Evolutionary conservation across 2,888 invertebrate species (phyloP).

Genomic region (Byasa hedistus): DNA sequence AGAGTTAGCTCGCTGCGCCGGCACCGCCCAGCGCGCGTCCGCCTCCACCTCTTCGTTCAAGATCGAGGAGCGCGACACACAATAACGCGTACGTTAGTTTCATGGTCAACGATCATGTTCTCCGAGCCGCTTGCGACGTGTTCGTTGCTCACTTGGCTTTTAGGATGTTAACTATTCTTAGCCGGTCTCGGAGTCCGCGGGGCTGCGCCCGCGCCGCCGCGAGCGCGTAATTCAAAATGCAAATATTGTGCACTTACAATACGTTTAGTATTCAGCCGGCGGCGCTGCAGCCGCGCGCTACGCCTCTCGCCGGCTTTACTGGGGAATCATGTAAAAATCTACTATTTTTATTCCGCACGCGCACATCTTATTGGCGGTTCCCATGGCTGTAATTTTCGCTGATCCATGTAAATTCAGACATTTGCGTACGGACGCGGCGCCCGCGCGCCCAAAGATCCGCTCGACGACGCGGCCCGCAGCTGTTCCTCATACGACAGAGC

Average conservation of each 20-base stretch:
- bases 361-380: slow-evolving; percentile 73
- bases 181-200: too few relatives aligned
- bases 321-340: slow-evolving; percentile 76
- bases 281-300: slow-evolving; percentile 57
- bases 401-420: slow-evolving; percentile 48
- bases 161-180: too few relatives aligned
- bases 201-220: slow-evolving; percentile 38
- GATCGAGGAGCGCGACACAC: too few relatives aligned
- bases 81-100: too few relatives aligned
- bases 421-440: slow-evolving; percentile 6
- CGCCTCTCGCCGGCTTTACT: slow-evolving; percentile 73
- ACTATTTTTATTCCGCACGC: slow-evolving; percentile 73
- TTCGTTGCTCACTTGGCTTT: too few relatives aligned
- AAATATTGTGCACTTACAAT: slow-evolving; percentile 75
- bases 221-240: slow-evolving; percentile 77
- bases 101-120: too few relatives aligned
- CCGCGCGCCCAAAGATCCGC: background rate
- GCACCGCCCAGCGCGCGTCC: too few relatives aligned
- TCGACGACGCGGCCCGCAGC: background rate
- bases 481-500: too few relatives aligned
- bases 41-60: too few relatives aligned
- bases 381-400: slow-evolving; percentile 77
- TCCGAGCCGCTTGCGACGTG: too few relatives aligned
- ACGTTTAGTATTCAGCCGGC: slow-evolving; percentile 73
- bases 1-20: too few relatives aligned